Conservation (phyloP, 2,888 invertebrate genomes). For the Adelognathus sp. region DNA sequence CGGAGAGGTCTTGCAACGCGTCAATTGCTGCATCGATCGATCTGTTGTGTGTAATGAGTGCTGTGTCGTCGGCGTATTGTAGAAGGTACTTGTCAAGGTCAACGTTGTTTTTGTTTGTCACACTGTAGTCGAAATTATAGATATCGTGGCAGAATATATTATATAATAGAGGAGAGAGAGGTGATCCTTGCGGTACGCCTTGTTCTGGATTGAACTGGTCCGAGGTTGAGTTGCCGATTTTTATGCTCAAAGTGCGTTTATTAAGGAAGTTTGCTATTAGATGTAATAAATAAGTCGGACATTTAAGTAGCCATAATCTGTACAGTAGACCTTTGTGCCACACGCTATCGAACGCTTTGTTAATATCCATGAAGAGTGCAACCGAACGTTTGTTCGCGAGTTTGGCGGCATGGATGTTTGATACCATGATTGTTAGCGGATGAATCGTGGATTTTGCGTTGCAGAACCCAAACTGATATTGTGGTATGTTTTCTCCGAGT, state of each 20-base stretch:
- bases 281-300: neutral
- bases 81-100: neutral
- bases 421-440: conserved; percentile 19
- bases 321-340: conserved; percentile 58
- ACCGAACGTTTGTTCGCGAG: conserved; percentile 40
- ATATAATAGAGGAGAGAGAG: conserved; percentile 15
- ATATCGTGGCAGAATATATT: conserved; percentile 26
- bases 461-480: neutral
- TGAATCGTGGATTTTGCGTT: conserved; percentile 17
- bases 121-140: neutral
- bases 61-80: neutral
- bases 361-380: conserved; percentile 60
- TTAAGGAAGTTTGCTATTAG: neutral
- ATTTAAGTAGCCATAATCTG: conserved; percentile 46
- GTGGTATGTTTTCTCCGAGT: neutral
- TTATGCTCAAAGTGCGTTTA: neutral
- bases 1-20: conserved; percentile 68
- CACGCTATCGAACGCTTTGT: conserved; percentile 65
- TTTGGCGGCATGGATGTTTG: conserved; percentile 29
- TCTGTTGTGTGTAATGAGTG: neutral
- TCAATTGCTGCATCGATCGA: neutral
- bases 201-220: conserved; percentile 22
- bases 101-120: neutral
- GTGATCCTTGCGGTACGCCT: conserved; percentile 30
- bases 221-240: neutral